phyloP scores from a whole-genome alignment of 2,888 invertebrate genomes.

The Mesorhabditis sp. region DNA sequence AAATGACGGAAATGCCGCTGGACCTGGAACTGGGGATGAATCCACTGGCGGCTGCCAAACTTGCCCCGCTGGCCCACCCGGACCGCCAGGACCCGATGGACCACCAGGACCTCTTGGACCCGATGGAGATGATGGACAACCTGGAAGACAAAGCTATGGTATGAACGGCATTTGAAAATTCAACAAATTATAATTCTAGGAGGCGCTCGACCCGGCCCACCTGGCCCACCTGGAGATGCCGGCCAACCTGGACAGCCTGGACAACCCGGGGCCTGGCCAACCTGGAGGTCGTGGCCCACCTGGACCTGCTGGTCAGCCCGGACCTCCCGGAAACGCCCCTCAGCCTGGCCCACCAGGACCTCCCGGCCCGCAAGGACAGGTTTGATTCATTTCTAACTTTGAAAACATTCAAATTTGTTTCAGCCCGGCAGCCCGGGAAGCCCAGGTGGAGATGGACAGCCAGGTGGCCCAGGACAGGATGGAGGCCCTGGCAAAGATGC shows the following conservation, averaged over 20 bases:
- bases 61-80: conserved; percentile 5
- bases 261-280: not conserved
- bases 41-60: not conserved
- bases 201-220: not conserved
- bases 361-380: not conserved
- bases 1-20: not conserved
- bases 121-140: not conserved
- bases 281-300: not conserved
- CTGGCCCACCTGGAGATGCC: conserved; percentile 6
- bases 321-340: not conserved
- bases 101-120: not conserved
- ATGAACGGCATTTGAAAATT: too few relatives aligned
- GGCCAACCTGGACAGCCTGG: conserved; percentile 3
- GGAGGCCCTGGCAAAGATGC: not conserved
- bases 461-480: not conserved
- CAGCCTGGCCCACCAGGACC: not conserved
- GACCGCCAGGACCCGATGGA: not conserved
- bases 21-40: not conserved
- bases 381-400: not conserved
- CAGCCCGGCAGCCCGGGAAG: not conserved
- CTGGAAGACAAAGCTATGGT: not conserved
- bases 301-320: not conserved
- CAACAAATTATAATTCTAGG: not conserved
- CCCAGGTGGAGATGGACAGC: conserved; percentile 3
- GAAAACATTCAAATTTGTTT: too few relatives aligned